Percentiles rank a stretch among this genome's conserved stretches.
These are phyloP conservation scores for Aplocera efformata DNA, from an alignment of 2,888 invertebrate genomes.

Conservation along the genomic window DNA sequence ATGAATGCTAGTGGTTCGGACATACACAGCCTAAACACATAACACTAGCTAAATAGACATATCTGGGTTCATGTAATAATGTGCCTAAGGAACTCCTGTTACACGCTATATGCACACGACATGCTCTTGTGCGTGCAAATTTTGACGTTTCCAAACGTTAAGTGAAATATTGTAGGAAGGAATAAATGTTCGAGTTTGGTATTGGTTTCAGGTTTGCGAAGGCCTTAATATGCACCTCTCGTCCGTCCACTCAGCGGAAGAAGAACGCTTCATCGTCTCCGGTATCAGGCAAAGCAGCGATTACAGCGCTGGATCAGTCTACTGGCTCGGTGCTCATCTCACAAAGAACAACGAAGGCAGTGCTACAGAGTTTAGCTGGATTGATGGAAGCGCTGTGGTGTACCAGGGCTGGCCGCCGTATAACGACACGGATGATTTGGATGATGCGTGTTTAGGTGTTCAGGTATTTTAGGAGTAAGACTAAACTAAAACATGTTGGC, in stretches of 20 bases:
- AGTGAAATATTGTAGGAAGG: too few relatives aligned
- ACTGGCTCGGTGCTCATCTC: constrained; percentile 85
- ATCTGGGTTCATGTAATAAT: too few relatives aligned
- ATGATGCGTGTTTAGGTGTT: constrained; percentile 62
- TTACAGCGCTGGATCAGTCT: constrained; percentile 85
- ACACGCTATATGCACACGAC: too few relatives aligned
- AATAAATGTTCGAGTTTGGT: background rate
- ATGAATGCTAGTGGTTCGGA: too few relatives aligned
- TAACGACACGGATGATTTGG: constrained; percentile 64
- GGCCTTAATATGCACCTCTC: constrained; percentile 86
- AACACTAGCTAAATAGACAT: too few relatives aligned
- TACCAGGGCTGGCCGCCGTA: constrained; percentile 85
- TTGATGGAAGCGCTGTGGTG: constrained; percentile 81
- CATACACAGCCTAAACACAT: too few relatives aligned
- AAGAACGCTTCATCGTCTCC: constrained; percentile 85
- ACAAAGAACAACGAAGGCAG: constrained; percentile 26
- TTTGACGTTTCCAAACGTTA: too few relatives aligned
- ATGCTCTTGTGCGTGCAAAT: too few relatives aligned
- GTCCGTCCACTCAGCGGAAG: constrained; percentile 84
- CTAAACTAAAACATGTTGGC: background rate
- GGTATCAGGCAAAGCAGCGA: constrained; percentile 85
- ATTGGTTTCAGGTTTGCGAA: constrained; percentile 79
- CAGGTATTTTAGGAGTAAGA: constrained; percentile 45
- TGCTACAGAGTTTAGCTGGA: constrained; percentile 76
- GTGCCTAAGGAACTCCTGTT: too few relatives aligned